phyloP scores from a whole-genome alignment of 1,140 invertebrate species.

The Drosophila lacteicornis region DNA sequence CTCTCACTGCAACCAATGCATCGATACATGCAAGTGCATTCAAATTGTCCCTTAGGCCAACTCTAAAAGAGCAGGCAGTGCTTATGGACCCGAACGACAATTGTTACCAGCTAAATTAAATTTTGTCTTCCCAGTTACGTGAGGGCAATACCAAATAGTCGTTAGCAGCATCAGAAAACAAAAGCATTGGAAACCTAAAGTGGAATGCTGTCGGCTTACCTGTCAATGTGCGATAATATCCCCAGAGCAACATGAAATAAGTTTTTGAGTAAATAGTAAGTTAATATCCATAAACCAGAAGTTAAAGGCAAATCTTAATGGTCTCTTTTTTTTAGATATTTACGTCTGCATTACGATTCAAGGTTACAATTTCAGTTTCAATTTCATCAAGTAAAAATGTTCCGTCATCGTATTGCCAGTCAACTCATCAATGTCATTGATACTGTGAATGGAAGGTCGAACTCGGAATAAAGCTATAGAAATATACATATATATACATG shows the following conservation, averaged over 20 bases:
- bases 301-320: neutral
- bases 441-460: neutral
- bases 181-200: neutral
- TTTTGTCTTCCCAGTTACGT: conserved; percentile 58
- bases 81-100: conserved; percentile 43
- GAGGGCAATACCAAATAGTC: conserved; percentile 40
- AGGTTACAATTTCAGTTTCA: neutral
- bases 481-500: neutral
- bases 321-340: neutral
- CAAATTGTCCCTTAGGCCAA: conserved; percentile 22
- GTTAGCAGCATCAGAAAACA: neutral
- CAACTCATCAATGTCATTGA: neutral
- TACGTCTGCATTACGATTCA: neutral
- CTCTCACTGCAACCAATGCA: neutral
- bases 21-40: conserved; percentile 34
- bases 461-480: neutral
- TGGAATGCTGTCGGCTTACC: neutral
- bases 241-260: neutral
- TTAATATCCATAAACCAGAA: neutral
- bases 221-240: conserved; percentile 6
- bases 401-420: neutral
- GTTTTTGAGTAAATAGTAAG: neutral
- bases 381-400: neutral
- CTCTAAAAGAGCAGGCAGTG: neutral
- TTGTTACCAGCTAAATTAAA: conserved; percentile 68